These are phyloP conservation scores for Drepana falcataria DNA, from an alignment of 2,888 invertebrate genomes.

Conservation along the genomic window DNA sequence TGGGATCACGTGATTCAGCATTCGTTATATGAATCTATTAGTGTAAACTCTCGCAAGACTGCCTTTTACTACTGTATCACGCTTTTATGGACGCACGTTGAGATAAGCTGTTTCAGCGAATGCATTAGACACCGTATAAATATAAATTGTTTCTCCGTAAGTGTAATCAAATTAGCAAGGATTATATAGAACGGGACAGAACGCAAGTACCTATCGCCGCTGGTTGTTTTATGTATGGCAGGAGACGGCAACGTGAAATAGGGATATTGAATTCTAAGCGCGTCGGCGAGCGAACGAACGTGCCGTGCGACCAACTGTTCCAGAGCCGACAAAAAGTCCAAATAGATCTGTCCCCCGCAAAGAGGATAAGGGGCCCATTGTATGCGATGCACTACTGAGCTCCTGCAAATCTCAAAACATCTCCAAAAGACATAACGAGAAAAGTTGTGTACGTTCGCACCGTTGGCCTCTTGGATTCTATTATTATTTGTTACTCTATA, in stretches of 20 bases:
- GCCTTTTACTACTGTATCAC: too few species aligned
- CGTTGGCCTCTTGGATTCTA: constrained; percentile 33
- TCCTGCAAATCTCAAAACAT: constrained; percentile 64
- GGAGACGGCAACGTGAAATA: constrained; percentile 54
- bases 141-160: too few species aligned
- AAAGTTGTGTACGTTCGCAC: constrained; percentile 49
- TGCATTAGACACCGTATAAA: too few species aligned
- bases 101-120: too few species aligned
- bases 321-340: constrained; percentile 54
- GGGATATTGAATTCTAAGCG: constrained; percentile 69
- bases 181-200: too few species aligned
- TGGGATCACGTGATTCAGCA: too few species aligned
- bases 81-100: too few species aligned
- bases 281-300: constrained; percentile 60
- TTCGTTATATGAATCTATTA: too few species aligned
- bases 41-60: too few species aligned
- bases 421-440: constrained; percentile 61
- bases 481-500: constrained; percentile 48
- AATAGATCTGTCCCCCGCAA: constrained; percentile 54
- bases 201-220: constrained; percentile 16
- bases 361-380: constrained; percentile 56
- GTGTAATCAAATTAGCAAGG: constrained; percentile 21
- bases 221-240: constrained; percentile 49
- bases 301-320: constrained; percentile 56
- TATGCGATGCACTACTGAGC: constrained; percentile 54